A percentile compares a stretch with the other conserved stretches of the same genome.
phyloP scores from a whole-genome alignment of 2,797 vertebrate species.

The Artibeus jamaicensis region DNA sequence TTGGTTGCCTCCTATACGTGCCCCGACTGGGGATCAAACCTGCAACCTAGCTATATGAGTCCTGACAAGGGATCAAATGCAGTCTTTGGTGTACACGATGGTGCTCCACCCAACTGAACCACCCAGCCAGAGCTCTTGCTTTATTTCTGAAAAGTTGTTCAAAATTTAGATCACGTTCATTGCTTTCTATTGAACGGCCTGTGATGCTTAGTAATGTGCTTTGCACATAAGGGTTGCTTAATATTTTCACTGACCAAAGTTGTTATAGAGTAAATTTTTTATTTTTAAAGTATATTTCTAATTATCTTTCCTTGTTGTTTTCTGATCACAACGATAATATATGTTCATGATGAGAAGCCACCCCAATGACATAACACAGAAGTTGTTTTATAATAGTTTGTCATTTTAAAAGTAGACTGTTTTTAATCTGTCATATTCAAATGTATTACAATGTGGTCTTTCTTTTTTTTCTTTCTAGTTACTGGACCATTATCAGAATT shows the following conservation, averaged over 20 bases:
- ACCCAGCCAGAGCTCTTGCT: neutral
- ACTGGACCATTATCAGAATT: constrained; percentile 96
- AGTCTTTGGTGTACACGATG: neutral
- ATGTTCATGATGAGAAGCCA: neutral
- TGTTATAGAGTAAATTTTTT: neutral
- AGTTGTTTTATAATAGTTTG: neutral
- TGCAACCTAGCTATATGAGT: neutral
- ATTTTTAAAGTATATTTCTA: constrained; percentile 40
- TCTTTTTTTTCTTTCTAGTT: constrained; percentile 84
- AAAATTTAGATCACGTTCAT: neutral
- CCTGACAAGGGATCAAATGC: neutral
- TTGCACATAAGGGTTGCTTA: neutral
- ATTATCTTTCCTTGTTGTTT: neutral
- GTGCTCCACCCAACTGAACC: neutral
- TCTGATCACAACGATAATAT: neutral
- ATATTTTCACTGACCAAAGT: constrained; percentile 5
- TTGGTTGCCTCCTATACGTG: neutral
- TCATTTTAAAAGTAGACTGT: constrained; percentile 28
- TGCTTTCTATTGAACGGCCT: neutral
- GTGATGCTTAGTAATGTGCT: neutral
- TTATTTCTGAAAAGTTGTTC: neutral
- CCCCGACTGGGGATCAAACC: neutral
- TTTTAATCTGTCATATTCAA: constrained; percentile 35
- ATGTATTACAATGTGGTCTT: neutral
- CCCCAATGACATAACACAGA: neutral